Percentiles rank a stretch among this genome's conserved stretches.
phyloP scores from a whole-genome alignment of 2,888 invertebrate genomes.

The Cantharis nigra region DNA sequence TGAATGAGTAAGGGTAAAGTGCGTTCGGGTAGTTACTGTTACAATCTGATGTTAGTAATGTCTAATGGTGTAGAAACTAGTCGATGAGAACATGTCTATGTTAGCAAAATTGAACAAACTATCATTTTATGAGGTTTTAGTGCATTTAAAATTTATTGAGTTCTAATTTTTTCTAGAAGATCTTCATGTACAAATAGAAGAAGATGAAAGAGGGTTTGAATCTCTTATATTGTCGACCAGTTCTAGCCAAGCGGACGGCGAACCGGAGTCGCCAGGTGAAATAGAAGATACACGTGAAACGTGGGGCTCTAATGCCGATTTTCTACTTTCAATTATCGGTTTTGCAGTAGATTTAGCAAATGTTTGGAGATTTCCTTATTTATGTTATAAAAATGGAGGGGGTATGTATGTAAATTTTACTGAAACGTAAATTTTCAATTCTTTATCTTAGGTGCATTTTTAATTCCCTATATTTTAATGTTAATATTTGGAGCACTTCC shows the following conservation, averaged over 20 bases:
- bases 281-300: slow-evolving; percentile 68
- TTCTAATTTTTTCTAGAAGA: slow-evolving; percentile 46
- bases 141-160: neutral
- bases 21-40: neutral
- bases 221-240: slow-evolving; percentile 53
- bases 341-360: slow-evolving; percentile 86
- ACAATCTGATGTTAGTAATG: neutral
- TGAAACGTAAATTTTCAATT: neutral
- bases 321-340: slow-evolving; percentile 81
- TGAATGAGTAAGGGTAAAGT: neutral
- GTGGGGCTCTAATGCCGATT: slow-evolving; percentile 81
- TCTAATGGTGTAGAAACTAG: neutral
- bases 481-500: slow-evolving; percentile 76
- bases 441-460: slow-evolving; percentile 67
- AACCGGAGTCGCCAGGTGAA: slow-evolving; percentile 48
- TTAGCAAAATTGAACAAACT: neutral
- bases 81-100: neutral
- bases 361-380: slow-evolving; percentile 83
- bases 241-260: slow-evolving; percentile 53
- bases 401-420: slow-evolving; percentile 55
- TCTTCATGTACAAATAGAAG: slow-evolving; percentile 56
- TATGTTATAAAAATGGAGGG: slow-evolving; percentile 79
- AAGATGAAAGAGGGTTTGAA: slow-evolving; percentile 53
- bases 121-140: neutral
- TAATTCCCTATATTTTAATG: slow-evolving; percentile 78